These are phyloP conservation scores for Drosophila eugracilis DNA, from an alignment of 1,140 invertebrate genomes.

Conservation along the genomic window DNA sequence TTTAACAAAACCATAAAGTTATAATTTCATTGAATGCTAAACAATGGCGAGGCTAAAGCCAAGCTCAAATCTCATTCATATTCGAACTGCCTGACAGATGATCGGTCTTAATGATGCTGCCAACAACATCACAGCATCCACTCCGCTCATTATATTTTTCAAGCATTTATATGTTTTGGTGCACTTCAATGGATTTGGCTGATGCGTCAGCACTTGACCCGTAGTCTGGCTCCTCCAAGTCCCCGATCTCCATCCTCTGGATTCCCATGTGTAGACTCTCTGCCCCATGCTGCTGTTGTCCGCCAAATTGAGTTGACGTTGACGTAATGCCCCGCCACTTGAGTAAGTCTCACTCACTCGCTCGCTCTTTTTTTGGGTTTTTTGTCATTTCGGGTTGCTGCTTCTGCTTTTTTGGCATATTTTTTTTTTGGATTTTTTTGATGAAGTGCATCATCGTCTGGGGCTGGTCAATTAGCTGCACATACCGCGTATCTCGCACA, in stretches of 20 bases:
- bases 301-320: conserved; percentile 80
- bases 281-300: conserved; percentile 66
- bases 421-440: conserved; percentile 52
- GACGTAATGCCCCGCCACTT: conserved; percentile 77
- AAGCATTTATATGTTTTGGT: conserved; percentile 72
- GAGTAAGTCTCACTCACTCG: conserved; percentile 68
- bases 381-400: conserved; percentile 36
- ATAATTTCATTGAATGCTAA: background rate
- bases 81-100: conserved; percentile 58
- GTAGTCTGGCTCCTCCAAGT: conserved; percentile 14
- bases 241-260: conserved; percentile 9
- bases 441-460: conserved; percentile 69
- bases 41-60: conserved; percentile 44
- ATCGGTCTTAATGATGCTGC: conserved; percentile 76
- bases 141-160: conserved; percentile 74
- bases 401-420: conserved; percentile 31
- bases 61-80: conserved; percentile 55
- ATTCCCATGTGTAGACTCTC: conserved; percentile 45
- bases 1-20: background rate
- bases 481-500: conserved; percentile 54
- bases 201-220: conserved; percentile 82
- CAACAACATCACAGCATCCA: conserved; percentile 43
- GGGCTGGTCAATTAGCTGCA: conserved; percentile 76
- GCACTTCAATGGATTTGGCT: conserved; percentile 79
- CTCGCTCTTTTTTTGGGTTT: conserved; percentile 40